phyloP scores from a whole-genome alignment of 2,888 invertebrate genomes.

The Patella ulyssiponensis region DNA sequence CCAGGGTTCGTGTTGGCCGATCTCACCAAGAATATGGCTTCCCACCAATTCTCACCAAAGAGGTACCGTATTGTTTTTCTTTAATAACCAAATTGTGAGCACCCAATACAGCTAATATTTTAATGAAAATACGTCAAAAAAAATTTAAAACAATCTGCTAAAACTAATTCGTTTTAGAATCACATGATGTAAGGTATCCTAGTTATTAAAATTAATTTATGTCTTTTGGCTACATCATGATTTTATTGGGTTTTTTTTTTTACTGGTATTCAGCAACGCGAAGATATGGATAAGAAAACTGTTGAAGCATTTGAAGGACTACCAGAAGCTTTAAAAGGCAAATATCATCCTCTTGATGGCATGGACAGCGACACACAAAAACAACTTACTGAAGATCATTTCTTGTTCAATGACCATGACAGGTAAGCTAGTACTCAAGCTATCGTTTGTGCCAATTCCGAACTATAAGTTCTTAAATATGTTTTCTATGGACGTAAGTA shows the following conservation, averaged over 20 bases:
- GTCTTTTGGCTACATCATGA: not conserved
- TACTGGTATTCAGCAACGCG: constrained; percentile 45
- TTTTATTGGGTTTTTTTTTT: not conserved
- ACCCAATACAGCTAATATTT: too few species aligned
- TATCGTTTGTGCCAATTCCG: too few species aligned
- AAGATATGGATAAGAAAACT: constrained; percentile 54
- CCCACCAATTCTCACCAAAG: constrained; percentile 83
- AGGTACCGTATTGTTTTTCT: constrained; percentile 39
- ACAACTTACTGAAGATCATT: constrained; percentile 61
- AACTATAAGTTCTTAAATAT: too few species aligned
- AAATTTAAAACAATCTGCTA: too few species aligned
- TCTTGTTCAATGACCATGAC: constrained; percentile 62
- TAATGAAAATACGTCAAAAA: too few species aligned
- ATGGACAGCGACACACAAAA: constrained; percentile 56
- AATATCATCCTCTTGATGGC: constrained; percentile 67
- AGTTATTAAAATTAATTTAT: not conserved
- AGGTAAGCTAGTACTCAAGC: constrained; percentile 37
- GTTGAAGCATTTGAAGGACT: constrained; percentile 47
- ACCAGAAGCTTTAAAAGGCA: constrained; percentile 62
- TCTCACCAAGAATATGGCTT: constrained; percentile 62
- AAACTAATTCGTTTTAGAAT: too few species aligned
- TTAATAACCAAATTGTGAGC: too few species aligned
- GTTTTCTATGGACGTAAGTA: too few species aligned
- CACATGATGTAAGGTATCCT: too few species aligned
- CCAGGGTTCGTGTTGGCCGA: constrained; percentile 65